Conservation (phyloP, 2,888 invertebrate species). For the Drepana falcataria region DNA sequence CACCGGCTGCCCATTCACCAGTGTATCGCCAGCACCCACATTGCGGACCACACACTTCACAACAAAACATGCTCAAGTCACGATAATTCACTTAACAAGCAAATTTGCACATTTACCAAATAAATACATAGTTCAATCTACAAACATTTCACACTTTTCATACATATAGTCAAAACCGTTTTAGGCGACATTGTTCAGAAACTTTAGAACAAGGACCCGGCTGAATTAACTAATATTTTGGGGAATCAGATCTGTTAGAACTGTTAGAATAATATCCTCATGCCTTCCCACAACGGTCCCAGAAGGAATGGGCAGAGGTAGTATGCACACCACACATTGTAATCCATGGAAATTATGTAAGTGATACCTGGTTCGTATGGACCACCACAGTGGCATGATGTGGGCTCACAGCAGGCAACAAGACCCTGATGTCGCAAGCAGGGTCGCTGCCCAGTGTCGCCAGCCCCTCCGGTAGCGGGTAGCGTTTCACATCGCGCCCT, state of each 20-base stretch:
- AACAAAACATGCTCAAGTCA: background rate
- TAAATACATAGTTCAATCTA: too few relatives aligned
- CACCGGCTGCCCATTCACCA: conserved; percentile 57
- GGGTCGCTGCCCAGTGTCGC: conserved; percentile 59
- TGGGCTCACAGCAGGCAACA: conserved; percentile 45
- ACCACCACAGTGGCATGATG: conserved; percentile 67
- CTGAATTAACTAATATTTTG: too few relatives aligned
- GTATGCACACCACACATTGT: too few relatives aligned
- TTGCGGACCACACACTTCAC: conserved; percentile 65
- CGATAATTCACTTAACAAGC: background rate
- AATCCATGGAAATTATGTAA: background rate
- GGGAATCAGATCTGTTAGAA: too few relatives aligned
- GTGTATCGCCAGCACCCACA: conserved; percentile 54
- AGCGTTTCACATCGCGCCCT: conserved; percentile 55
- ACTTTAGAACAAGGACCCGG: too few relatives aligned
- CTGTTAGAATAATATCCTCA: too few relatives aligned
- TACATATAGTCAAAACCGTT: too few relatives aligned
- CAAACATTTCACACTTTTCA: too few relatives aligned
- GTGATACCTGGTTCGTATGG: conserved; percentile 48
- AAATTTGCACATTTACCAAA: too few relatives aligned
- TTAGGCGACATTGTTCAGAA: too few relatives aligned
- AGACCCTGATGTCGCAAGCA: conserved; percentile 57
- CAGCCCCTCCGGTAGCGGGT: conserved; percentile 43
- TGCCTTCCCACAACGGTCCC: too few relatives aligned
- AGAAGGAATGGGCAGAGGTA: too few relatives aligned